Evolutionary conservation across 2,888 invertebrate species (phyloP).

Genomic region (Horisme vitalbata): DNA sequence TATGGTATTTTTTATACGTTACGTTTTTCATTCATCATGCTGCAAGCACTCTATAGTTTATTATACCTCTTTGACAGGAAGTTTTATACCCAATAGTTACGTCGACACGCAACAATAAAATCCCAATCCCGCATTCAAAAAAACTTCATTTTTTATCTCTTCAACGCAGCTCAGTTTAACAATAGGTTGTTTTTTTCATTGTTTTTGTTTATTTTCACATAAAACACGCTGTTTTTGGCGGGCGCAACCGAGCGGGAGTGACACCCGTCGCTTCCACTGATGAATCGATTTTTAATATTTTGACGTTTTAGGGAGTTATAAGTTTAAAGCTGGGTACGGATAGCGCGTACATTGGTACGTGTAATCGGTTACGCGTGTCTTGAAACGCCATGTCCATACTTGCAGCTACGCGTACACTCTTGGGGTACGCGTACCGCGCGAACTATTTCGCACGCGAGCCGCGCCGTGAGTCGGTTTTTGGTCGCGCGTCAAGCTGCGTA

Average conservation of each 20-base stretch:
- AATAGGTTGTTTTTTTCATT: constrained; percentile 29
- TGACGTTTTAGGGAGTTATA: constrained; percentile 21
- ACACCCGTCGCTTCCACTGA: constrained; percentile 44
- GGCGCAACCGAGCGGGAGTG: constrained; percentile 41
- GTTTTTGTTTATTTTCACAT: constrained; percentile 35
- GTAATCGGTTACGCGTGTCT: too few relatives aligned
- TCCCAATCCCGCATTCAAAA: constrained; percentile 25
- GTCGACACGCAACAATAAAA: constrained; percentile 27
- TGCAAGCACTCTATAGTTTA: not conserved
- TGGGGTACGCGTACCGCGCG: too few relatives aligned
- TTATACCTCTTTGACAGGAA: constrained; percentile 4
- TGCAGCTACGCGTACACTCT: too few relatives aligned
- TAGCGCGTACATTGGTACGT: not conserved
- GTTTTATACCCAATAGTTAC: constrained; percentile 23
- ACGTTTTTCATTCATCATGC: too few relatives aligned
- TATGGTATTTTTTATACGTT: too few relatives aligned
- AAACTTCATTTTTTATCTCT: constrained; percentile 33
- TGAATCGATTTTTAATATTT: constrained; percentile 43
- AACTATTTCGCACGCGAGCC: too few relatives aligned
- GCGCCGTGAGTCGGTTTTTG: too few relatives aligned
- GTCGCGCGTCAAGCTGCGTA: too few relatives aligned
- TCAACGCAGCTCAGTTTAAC: constrained; percentile 33
- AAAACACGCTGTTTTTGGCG: constrained; percentile 39
- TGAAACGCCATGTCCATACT: too few relatives aligned
- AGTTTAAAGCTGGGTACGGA: constrained; percentile 1